These are phyloP conservation scores for Stictonetta naevosa DNA, from an alignment of 2,113 vertebrate genomes.

Conservation along the genomic window DNA sequence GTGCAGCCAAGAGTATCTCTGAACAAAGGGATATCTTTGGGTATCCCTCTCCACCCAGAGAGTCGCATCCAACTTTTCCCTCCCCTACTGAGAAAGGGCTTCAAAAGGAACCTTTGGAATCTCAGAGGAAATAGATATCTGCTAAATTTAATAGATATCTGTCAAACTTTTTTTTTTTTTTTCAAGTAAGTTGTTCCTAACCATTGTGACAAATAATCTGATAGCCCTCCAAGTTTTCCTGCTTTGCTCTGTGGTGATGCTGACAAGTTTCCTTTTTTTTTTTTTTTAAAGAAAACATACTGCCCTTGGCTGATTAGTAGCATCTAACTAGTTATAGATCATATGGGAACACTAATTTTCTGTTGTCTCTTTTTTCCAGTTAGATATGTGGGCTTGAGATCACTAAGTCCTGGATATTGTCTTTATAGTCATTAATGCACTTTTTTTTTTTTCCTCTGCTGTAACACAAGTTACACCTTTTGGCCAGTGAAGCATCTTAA, in stretches of 20 bases:
- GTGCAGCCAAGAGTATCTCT: neutral
- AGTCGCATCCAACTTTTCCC: neutral
- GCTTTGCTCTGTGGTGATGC: neutral
- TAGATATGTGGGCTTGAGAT: neutral
- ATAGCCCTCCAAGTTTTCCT: neutral
- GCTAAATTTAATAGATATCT: neutral
- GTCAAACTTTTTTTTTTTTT: neutral
- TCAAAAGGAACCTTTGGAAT: neutral
- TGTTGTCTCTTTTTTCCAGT: neutral
- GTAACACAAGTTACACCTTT: neutral
- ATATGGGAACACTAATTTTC: conserved; percentile 3
- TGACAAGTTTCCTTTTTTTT: neutral
- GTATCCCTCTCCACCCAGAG: neutral
- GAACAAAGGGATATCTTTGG: neutral
- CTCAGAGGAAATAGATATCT: neutral
- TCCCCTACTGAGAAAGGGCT: neutral
- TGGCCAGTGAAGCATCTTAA: conserved; percentile 35
- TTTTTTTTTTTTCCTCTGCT: neutral
- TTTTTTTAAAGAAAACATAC: neutral
- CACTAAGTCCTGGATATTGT: neutral
- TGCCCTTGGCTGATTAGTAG: neutral
- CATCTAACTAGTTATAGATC: neutral
- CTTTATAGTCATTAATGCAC: neutral
- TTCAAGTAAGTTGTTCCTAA: neutral
- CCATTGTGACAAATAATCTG: neutral